Evolutionary conservation across 1,140 invertebrate species (phyloP), one percentile per base, ranked within the genome.

Genomic region (Calliphora vicina): DNA sequence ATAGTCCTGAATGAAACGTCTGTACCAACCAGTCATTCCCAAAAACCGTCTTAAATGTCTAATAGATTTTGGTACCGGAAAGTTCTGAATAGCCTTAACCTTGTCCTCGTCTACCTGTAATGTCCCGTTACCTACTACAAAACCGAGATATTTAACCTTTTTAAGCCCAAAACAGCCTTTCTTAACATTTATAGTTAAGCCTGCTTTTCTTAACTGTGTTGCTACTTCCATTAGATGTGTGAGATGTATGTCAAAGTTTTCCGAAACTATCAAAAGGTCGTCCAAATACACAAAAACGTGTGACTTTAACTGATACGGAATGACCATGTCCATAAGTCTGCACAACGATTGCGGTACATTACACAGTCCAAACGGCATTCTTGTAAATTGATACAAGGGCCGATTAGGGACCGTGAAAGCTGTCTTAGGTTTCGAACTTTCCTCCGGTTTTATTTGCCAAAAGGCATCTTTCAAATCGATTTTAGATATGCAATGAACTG

Each of bases 311-410:
- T 50, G 10, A 25, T 42, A 20, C 23, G 80, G 80, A 26, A 81
- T 81, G 2, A 81, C n/a, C 23, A 27, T 17, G 57, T 81, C 80
- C 80, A 81, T 81, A 10, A 81, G 50, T 8, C 45, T 42, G 20
- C 80, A 81, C 43, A 81, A 23, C 17, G 43, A 13, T 81, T 81
- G 80, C 6, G 80, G 43, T 12, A 45, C 80, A 80, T 80, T 80
- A n/a, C 76, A 80, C 35, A 80, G 35, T 27, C 76, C 76, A 27
- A 80, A 80, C n/a, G 76, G 76, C 80, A 23, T 88, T 86, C 82
- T 87, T 87, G 84, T 85, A 88, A 27, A n/a, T n/a, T n/a, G n/a
- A n/a, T n/a, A n/a, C n/a, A n/a, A n/a, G n/a, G n/a, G n/a, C n/a
- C n/a, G n/a, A n/a, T n/a, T n/a, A n/a, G n/a, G n/a, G n/a, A n/a